Evolutionary conservation across 1,140 invertebrate genomes (phyloP).

Genomic region (Holotrichia oblita): DNA sequence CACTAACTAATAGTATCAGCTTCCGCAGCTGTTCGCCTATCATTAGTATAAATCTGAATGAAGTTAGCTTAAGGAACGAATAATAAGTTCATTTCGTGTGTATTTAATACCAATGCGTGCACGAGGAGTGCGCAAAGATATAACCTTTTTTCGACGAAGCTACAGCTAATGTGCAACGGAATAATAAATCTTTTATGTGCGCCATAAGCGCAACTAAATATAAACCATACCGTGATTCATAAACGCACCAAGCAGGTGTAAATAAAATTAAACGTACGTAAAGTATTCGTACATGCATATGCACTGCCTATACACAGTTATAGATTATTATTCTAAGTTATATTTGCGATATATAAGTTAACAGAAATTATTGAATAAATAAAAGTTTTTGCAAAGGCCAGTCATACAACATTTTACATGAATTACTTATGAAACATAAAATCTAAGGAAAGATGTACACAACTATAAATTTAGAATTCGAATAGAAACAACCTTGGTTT

Average conservation of each 20-base stretch:
- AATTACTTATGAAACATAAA: not conserved
- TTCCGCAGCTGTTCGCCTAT: not conserved
- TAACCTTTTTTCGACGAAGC: not conserved
- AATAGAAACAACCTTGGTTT: not conserved
- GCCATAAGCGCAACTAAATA: not conserved
- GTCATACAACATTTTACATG: too few species aligned
- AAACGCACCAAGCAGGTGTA: not conserved
- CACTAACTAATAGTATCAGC: not conserved
- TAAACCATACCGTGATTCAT: not conserved
- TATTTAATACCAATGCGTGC: not conserved
- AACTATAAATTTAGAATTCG: not conserved
- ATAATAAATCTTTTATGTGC: conserved; percentile 13
- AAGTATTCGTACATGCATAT: too few species aligned
- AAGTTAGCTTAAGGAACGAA: not conserved
- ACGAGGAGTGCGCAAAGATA: not conserved
- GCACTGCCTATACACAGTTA: too few species aligned
- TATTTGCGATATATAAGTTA: too few species aligned
- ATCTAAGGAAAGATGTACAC: not conserved
- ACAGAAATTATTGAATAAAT: too few species aligned
- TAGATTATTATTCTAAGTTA: too few species aligned
- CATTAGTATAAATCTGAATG: not conserved
- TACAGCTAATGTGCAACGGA: not conserved
- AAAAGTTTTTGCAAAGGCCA: too few species aligned
- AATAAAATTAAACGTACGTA: not conserved
- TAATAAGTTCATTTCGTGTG: not conserved